These are phyloP conservation scores for Pterobdella sp. DNA, from an alignment of 2,888 invertebrate species.

Conservation along the genomic window DNA sequence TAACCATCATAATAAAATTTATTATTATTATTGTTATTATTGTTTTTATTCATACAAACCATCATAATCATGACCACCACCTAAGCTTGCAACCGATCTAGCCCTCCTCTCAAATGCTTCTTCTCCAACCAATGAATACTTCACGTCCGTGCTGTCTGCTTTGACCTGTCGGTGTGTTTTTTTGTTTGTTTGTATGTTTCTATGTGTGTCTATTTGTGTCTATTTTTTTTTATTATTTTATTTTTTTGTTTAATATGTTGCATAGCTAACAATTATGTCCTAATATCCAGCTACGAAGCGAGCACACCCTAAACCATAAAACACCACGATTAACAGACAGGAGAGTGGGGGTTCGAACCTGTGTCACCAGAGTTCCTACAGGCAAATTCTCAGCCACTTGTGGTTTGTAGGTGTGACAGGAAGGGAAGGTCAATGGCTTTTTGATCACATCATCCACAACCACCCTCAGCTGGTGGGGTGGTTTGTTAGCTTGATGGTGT, in stretches of 20 bases:
- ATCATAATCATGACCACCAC: no score
- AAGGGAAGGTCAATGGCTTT: constrained; percentile 89
- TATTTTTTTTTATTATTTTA: neutral
- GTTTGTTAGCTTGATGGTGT: neutral
- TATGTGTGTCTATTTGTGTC: neutral
- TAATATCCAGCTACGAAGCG: neutral
- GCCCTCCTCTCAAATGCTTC: neutral
- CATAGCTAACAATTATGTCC: neutral
- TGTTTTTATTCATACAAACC: no score
- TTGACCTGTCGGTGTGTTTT: neutral
- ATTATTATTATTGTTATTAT: no score
- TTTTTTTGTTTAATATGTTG: neutral
- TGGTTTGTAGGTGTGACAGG: constrained; percentile 79
- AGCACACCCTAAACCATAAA: neutral
- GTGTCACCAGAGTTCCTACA: constrained; percentile 37
- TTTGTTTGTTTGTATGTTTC: neutral
- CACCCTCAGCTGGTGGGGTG: constrained; percentile 48
- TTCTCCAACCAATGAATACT: neutral
- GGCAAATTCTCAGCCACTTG: constrained; percentile 46
- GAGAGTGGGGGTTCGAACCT: constrained; percentile 28
- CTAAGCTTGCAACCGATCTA: no score
- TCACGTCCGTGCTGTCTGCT: neutral
- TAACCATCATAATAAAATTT: no score
- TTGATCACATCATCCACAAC: constrained; percentile 95
- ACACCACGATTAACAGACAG: neutral